Percentiles rank a stretch among this genome's conserved stretches.
Conservation (phyloP, 2,888 invertebrate species). For the Adelphocoris suturalis region DNA sequence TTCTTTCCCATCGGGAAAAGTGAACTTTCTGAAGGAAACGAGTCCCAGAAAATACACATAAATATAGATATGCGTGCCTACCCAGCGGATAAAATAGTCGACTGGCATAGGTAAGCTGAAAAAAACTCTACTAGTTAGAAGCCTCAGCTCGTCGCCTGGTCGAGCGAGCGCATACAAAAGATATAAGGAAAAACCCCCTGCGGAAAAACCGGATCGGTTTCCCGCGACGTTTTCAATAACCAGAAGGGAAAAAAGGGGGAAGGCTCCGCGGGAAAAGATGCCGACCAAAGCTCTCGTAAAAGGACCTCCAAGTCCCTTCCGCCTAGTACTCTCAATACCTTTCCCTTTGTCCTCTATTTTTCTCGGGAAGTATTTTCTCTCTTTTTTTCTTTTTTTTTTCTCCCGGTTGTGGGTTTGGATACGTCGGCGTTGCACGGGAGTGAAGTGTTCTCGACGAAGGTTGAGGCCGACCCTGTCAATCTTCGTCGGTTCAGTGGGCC, state of each 20-base stretch:
- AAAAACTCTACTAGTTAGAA: not conserved
- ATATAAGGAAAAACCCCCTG: slow-evolving; percentile 21
- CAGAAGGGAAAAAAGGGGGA: not conserved
- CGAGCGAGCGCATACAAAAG: slow-evolving; percentile 32
- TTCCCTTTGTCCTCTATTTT: slow-evolving; percentile 8
- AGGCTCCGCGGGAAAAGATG: not conserved
- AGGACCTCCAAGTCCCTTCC: slow-evolving; percentile 3
- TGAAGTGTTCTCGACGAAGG: not conserved
- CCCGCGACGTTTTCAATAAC: slow-evolving; percentile 39
- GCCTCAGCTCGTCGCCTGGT: not conserved
- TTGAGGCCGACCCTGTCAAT: slow-evolving; percentile 7
- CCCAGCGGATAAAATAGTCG: not conserved
- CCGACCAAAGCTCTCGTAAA: slow-evolving; percentile 36
- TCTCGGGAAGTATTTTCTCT: not conserved
- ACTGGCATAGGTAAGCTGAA: slow-evolving; percentile 16
- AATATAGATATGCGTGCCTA: not conserved
- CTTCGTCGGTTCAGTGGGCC: slow-evolving; percentile 2
- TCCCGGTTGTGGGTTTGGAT: not conserved
- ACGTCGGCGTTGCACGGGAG: slow-evolving; percentile 9
- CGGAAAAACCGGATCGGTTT: not conserved
- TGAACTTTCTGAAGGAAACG: too few species aligned
- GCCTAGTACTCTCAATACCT: slow-evolving; percentile 23
- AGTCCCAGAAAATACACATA: not conserved
- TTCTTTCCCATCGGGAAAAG: not conserved
- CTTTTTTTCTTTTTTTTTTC: not conserved